phyloP scores from a whole-genome alignment of 1,140 invertebrate species.

The Sycophila sp. region DNA sequence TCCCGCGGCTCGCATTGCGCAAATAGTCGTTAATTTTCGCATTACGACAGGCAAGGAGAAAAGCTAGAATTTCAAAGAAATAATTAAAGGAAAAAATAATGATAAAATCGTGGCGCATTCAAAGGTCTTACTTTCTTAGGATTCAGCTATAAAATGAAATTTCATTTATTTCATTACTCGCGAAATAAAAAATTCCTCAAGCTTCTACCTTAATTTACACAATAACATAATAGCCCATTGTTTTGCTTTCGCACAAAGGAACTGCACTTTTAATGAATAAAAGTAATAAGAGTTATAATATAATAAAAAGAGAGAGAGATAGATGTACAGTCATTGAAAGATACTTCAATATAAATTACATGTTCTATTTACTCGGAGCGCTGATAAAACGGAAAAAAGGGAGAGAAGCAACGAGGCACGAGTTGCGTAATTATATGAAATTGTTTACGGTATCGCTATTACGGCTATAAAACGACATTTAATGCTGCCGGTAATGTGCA shows the following conservation, averaged over 20 bases:
- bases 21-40: slow-evolving; percentile 10
- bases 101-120: slow-evolving; percentile 8
- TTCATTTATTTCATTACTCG: slow-evolving; percentile 35
- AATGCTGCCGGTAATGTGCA: background rate
- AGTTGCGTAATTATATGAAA: slow-evolving; percentile 15
- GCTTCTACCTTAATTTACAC: slow-evolving; percentile 31
- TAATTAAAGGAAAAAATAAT: slow-evolving; percentile 29
- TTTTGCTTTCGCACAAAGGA: slow-evolving; percentile 36
- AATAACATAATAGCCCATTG: slow-evolving; percentile 37
- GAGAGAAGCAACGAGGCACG: background rate
- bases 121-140: slow-evolving; percentile 24
- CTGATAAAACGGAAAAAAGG: slow-evolving; percentile 8
- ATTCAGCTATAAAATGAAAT: slow-evolving; percentile 29
- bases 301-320: background rate
- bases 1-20: too few relatives aligned
- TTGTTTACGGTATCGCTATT: slow-evolving; percentile 18
- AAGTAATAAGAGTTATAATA: slow-evolving; percentile 33
- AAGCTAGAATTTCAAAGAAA: background rate
- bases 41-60: background rate
- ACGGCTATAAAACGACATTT: slow-evolving; percentile 19
- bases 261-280: slow-evolving; percentile 30
- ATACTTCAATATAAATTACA: background rate
- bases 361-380: slow-evolving; percentile 2
- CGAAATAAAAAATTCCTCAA: slow-evolving; percentile 22
- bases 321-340: slow-evolving; percentile 13